phyloP scores from a whole-genome alignment of 1,140 invertebrate species.

The Dufourea novaeangliae region DNA sequence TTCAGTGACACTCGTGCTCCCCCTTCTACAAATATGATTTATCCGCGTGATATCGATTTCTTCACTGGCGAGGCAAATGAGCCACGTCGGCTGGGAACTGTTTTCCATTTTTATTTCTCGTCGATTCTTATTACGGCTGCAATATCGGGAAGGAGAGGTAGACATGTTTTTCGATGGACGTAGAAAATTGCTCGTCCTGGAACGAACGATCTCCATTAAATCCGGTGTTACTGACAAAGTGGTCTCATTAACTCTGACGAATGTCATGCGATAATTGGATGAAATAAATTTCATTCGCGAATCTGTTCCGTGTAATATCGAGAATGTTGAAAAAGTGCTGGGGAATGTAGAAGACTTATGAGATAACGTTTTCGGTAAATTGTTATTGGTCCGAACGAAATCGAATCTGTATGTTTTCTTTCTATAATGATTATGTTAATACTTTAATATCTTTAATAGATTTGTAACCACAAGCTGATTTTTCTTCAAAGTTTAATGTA shows the following conservation, averaged over 20 bases:
- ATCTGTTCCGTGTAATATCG: not conserved
- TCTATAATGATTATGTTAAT: no score
- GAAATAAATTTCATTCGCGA: not conserved
- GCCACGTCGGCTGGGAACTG: not conserved
- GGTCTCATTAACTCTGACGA: not conserved
- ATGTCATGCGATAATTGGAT: not conserved
- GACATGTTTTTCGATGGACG: not conserved
- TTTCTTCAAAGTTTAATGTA: no score
- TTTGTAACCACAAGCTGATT: no score
- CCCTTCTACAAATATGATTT: constrained; percentile 46
- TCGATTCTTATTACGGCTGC: not conserved
- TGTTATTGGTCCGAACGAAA: not conserved
- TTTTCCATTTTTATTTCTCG: not conserved
- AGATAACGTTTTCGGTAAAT: not conserved
- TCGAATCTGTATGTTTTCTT: not conserved
- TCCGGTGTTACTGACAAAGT: not conserved
- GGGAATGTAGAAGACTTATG: not conserved
- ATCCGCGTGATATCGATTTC: constrained; percentile 51
- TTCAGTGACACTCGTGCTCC: not conserved
- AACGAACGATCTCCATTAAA: not conserved
- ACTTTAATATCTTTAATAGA: no score
- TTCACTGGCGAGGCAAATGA: constrained; percentile 56
- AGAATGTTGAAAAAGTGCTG: not conserved
- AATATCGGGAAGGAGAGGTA: not conserved
- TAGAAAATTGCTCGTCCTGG: not conserved